Conservation (phyloP, 1,140 invertebrate species). For the Eurosta solidaginis region DNA sequence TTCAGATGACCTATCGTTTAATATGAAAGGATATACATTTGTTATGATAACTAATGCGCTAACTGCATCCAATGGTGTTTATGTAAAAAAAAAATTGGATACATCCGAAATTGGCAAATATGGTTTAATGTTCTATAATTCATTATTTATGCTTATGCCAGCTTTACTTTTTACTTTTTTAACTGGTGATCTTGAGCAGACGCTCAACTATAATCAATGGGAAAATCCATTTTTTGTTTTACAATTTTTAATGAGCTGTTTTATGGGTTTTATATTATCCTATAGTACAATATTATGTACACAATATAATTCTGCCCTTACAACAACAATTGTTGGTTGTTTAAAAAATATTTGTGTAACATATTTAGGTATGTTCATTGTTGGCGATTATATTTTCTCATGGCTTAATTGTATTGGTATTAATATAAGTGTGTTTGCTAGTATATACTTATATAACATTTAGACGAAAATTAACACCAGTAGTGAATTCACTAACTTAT, state of each 20-base stretch:
- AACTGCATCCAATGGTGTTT: slow-evolving; percentile 96
- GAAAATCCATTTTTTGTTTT: slow-evolving; percentile 74
- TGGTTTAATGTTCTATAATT: slow-evolving; percentile 96
- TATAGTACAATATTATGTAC: slow-evolving; percentile 97
- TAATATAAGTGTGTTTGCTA: slow-evolving; percentile 87
- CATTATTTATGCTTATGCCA: slow-evolving; percentile 91
- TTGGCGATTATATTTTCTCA: slow-evolving; percentile 95
- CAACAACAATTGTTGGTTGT: slow-evolving; percentile 97
- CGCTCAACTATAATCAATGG: slow-evolving; percentile 75
- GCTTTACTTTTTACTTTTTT: slow-evolving; percentile 73
- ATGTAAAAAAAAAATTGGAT: slow-evolving; percentile 96
- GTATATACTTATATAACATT: slow-evolving; percentile 82
- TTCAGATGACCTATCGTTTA: slow-evolving; percentile 91
- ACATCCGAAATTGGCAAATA: slow-evolving; percentile 93
- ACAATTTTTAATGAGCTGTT: slow-evolving; percentile 88
- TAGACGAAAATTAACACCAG: slow-evolving; percentile 63
- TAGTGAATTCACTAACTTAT: too few relatives aligned
- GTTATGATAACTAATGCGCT: slow-evolving; percentile 88
- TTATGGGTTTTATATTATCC: slow-evolving; percentile 95
- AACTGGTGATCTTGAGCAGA: slow-evolving; percentile 78
- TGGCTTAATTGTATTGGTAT: slow-evolving; percentile 92
- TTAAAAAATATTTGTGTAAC: slow-evolving; percentile 92
- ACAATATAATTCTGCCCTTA: slow-evolving; percentile 95
- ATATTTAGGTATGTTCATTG: slow-evolving; percentile 95
- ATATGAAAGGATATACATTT: slow-evolving; percentile 85